Base-by-base conservation (phyloP, 2,888 invertebrate species). In the Priocnemis perturbator region DNA sequence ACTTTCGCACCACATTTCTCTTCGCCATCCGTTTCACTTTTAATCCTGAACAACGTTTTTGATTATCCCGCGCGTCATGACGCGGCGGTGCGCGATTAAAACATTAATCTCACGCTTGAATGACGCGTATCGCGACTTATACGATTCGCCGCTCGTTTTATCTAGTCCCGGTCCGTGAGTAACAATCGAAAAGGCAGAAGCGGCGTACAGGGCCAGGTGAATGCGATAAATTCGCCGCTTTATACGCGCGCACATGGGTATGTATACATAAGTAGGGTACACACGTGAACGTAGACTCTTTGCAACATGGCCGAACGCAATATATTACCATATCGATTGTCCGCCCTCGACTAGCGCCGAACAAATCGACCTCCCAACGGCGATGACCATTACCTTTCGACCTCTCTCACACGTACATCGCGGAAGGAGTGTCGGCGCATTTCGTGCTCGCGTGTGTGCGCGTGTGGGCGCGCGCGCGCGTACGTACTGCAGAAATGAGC, bases 251-350 rank as follows among this genome's bases (percentile, higher is more conserved):
- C 7, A 0, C 17, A 37, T 57, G 11, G 4, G 14, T 53, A 7
- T 9, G 7, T 15, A 20, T 15, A 26, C 20, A 11, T 0, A n/a
- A n/a, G 17, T 15, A 50, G 11, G 4, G 17, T 20, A n/a, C 50
- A 15, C 17, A 15, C 50, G 50, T 17, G 20, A 17, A n/a, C 17
- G 50, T 50, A 20, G 17, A 59, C 60, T 61, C 56, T 65, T 55
- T 56, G 60, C 69, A 64, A 61, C 61, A 64, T 45, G 56, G 56
- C 57, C 68, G 53, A 56, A 63, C 57, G 67, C 67, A 44, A 76
- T 73, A 68, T 64, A 75, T 75, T 73, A 75, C 48, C 62, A 53
- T 73, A 75, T 76, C 76, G 76, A 76, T 73, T 73, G 73, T 70
- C 67, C 70, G 70, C 70, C 75, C 68, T 66, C 75, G 52, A 64